Percentiles rank a stretch among this genome's conserved stretches.
Conservation (phyloP, 2,113 vertebrate species). For the Gambusia affinis region DNA sequence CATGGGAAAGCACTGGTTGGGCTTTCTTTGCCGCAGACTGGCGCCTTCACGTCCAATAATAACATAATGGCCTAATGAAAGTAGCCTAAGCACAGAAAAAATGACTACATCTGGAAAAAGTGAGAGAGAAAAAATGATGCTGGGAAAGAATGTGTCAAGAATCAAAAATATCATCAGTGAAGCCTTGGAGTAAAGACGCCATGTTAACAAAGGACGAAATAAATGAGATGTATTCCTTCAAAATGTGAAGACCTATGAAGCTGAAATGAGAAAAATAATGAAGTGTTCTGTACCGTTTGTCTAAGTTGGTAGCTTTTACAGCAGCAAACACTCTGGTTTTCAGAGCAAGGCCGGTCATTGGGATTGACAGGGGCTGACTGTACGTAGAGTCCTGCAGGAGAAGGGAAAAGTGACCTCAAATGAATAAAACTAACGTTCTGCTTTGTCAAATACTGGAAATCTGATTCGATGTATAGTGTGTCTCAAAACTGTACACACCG, state of each 20-base stretch:
- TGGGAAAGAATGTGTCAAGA: slow-evolving; percentile 8
- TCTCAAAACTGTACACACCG: background rate
- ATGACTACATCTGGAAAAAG: slow-evolving; percentile 26
- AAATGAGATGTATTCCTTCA: background rate
- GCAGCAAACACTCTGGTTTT: slow-evolving; percentile 98
- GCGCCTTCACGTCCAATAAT: slow-evolving; percentile 66
- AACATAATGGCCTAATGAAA: slow-evolving; percentile 60
- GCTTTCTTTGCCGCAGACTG: slow-evolving; percentile 60
- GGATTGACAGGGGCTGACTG: slow-evolving; percentile 89
- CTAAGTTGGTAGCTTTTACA: slow-evolving; percentile 94
- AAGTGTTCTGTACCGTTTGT: slow-evolving; percentile 85
- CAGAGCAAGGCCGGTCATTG: slow-evolving; percentile 89
- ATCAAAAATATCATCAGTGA: slow-evolving; percentile 16
- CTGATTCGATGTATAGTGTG: accelerated
- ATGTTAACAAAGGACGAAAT: background rate
- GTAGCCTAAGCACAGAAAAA: slow-evolving; percentile 30
- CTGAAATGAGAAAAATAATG: background rate
- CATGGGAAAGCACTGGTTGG: slow-evolving; percentile 52
- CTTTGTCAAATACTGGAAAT: background rate
- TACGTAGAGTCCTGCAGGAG: slow-evolving; percentile 90
- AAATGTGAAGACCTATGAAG: background rate
- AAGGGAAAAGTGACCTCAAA: background rate
- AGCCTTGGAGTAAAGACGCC: background rate
- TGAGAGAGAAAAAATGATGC: background rate
- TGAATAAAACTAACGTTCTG: background rate